A percentile compares a stretch with the other conserved stretches of the same genome.
Conservation (phyloP, 1,140 invertebrate species). For the Drosophila repletoides region DNA sequence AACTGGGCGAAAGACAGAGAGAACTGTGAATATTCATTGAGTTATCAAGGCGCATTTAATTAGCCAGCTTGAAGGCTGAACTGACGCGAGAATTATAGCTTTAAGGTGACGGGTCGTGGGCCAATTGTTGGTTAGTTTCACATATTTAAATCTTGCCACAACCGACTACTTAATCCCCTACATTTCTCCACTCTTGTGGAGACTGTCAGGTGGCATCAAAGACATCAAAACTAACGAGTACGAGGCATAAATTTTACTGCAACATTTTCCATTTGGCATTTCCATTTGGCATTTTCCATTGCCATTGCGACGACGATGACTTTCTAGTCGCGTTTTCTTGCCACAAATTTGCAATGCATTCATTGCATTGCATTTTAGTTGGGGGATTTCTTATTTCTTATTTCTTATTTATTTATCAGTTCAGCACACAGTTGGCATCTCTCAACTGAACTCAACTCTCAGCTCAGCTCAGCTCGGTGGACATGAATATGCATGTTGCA, state of each 20-base stretch:
- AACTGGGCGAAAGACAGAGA: too few relatives aligned
- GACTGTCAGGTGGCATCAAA: slow-evolving; percentile 63
- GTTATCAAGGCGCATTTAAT: slow-evolving; percentile 72
- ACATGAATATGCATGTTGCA: slow-evolving; percentile 45
- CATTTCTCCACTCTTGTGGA: slow-evolving; percentile 6
- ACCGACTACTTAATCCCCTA: slow-evolving; percentile 5
- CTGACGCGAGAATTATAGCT: slow-evolving; percentile 55
- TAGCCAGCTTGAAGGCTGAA: slow-evolving; percentile 28
- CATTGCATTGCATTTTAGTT: slow-evolving; percentile 56
- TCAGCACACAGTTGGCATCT: slow-evolving; percentile 78
- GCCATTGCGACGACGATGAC: slow-evolving; percentile 33
- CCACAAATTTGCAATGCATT: slow-evolving; percentile 64
- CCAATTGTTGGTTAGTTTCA: slow-evolving; percentile 18
- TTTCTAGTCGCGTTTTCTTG: slow-evolving; percentile 55
- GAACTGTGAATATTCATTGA: slow-evolving; percentile 68
- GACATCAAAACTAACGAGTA: slow-evolving; percentile 77
- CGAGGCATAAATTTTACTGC: slow-evolving; percentile 66
- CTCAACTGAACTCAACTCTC: too few relatives aligned
- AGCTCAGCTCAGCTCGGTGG: too few relatives aligned
- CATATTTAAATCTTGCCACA: slow-evolving; percentile 57
- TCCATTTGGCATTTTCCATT: slow-evolving; percentile 1
- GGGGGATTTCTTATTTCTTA: slow-evolving; percentile 70
- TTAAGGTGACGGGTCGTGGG: slow-evolving; percentile 55
- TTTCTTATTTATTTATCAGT: slow-evolving; percentile 78
- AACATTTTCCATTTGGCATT: slow-evolving; percentile 16